Evolutionary conservation across 2,888 invertebrate species (phyloP), one percentile per base, ranked within the genome.

Genomic region (Therioaphis trifolii): DNA sequence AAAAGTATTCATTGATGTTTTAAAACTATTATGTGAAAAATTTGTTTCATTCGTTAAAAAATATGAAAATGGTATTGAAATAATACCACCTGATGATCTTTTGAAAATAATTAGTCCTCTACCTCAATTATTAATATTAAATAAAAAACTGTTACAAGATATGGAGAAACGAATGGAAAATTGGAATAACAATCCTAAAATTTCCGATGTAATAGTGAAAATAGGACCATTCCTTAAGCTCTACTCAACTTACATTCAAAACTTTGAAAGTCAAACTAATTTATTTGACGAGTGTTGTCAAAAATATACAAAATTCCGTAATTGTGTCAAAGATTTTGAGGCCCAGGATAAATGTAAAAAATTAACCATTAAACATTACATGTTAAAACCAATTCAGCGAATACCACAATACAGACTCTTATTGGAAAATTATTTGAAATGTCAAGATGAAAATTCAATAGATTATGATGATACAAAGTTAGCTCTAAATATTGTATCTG

Each of bases 311-410:
- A 87, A 87, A 74, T 91, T 92, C 88, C 89, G 88, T 40, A 88
- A 88, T 84, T 89, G 89, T 43, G 87, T 91, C 12, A 89, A 88
- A 85, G 89, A 90, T 61, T 91, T 91, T 88, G 91, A 92, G 86
- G 86, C 85, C 18, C 87, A 87, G n/a, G 88, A 87, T 4, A 86
- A 88, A 29, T 91, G 91, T 87, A 88, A 89, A 79, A 91, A 91
- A 86, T 88, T 93, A 68, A 89, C 91, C 1, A 86, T 93, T 72
- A 90, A 91, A 74, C 92, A 92, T 88, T 92, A 91, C 86, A 92
- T 93, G 92, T 88, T 93, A 84, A 92, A 92, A 88, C 93, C 93
- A 0, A 91, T 93, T 84, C 93, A 93, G 87, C 88, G 93, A 87
- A 91, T 93, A 85, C 92, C 92, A n/a, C 92, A 92, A 87, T 93